Percentiles rank a stretch among this genome's conserved stretches.
Evolutionary conservation across 2,113 vertebrate species (phyloP).

Genomic region (Fregata magnificens): DNA sequence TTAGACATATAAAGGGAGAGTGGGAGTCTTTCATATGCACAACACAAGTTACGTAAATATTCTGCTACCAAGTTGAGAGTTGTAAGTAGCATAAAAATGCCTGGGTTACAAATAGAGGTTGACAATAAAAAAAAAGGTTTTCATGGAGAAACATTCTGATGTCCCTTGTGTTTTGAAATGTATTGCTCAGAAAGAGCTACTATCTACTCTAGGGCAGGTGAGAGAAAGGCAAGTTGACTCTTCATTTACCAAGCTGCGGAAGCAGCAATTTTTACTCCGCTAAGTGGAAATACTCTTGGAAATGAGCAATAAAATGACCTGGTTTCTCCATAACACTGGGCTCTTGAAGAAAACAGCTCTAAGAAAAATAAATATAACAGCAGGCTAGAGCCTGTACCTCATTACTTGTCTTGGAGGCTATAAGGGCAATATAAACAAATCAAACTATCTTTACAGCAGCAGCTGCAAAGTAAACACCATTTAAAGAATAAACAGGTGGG

Average conservation of each 20-base stretch:
- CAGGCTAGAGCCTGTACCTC: background rate
- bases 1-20: background rate
- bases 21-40: background rate
- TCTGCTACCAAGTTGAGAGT: background rate
- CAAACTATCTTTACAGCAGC: slow-evolving; percentile 18
- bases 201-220: background rate
- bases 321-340: background rate
- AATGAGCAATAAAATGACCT: background rate
- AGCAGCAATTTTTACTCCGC: background rate
- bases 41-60: background rate
- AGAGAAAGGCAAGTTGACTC: background rate
- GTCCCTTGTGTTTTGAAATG: background rate
- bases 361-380: slow-evolving; percentile 14
- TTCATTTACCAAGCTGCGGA: background rate
- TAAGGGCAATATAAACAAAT: slow-evolving; percentile 42
- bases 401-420: background rate
- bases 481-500: slow-evolving; percentile 39
- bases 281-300: background rate
- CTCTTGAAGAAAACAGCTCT: background rate
- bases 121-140: background rate
- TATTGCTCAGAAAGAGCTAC: background rate
- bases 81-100: background rate
- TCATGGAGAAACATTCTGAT: background rate
- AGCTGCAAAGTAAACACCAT: background rate
- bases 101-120: background rate